A percentile compares a stretch with the other conserved stretches of the same genome.
phyloP scores from a whole-genome alignment of 2,888 invertebrate genomes.

The Abrostola triplasia region DNA sequence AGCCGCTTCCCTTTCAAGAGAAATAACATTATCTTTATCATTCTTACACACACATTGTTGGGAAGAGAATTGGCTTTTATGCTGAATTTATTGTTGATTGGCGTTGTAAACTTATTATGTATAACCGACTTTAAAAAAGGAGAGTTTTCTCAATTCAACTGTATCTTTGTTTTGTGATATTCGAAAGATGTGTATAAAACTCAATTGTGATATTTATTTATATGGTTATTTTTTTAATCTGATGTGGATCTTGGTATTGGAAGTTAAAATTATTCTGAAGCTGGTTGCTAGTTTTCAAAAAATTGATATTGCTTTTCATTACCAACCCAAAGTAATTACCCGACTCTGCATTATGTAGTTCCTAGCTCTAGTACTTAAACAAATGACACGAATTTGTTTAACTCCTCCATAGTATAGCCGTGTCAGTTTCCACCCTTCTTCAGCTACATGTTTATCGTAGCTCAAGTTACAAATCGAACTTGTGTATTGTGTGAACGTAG shows the following conservation, averaged over 20 bases:
- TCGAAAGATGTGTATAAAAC: too few species aligned
- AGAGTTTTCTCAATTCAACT: not conserved
- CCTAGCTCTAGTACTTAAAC: slow-evolving; percentile 65
- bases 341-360: slow-evolving; percentile 65
- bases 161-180: not conserved
- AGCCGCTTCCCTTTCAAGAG: slow-evolving; percentile 14
- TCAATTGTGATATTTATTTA: too few species aligned
- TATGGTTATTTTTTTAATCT: too few species aligned
- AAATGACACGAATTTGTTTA: slow-evolving; percentile 79
- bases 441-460: slow-evolving; percentile 71
- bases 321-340: too few species aligned
- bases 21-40: slow-evolving; percentile 22
- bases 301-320: too few species aligned
- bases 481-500: slow-evolving; percentile 64
- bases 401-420: slow-evolving; percentile 66
- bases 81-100: slow-evolving; percentile 28
- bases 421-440: slow-evolving; percentile 56
- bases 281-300: too few species aligned
- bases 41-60: slow-evolving; percentile 5
- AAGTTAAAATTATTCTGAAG: too few species aligned
- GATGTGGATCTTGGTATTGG: too few species aligned
- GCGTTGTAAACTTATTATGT: slow-evolving; percentile 21
- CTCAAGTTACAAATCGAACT: slow-evolving; percentile 69
- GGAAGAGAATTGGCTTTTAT: slow-evolving; percentile 24
- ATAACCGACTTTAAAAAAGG: not conserved